phyloP scores from a whole-genome alignment of 37 sponge, comb jelly and placozoan species.

The Haliclona indistincta region DNA sequence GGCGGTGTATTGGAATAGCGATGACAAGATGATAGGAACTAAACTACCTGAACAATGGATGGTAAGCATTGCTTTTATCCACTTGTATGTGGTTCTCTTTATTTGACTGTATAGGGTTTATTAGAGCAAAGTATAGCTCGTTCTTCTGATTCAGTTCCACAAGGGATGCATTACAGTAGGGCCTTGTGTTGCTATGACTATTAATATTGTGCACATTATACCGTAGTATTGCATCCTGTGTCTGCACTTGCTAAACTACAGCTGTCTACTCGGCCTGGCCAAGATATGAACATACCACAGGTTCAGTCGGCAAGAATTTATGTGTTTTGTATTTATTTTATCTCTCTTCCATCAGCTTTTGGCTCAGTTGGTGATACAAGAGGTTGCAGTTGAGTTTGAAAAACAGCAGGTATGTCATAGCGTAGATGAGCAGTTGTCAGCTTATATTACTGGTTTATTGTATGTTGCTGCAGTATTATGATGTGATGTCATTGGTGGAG shows the following conservation, averaged over 20 bases:
- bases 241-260: constrained; percentile 41
- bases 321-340: not conserved
- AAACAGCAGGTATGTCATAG: constrained; percentile 65
- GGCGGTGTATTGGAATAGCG: constrained; percentile 59
- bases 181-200: not conserved
- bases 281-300: constrained; percentile 36
- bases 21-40: constrained; percentile 7
- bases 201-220: not conserved
- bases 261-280: constrained; percentile 49
- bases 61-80: constrained; percentile 3
- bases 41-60: constrained; percentile 25
- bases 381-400: constrained; percentile 44
- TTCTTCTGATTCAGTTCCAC: not conserved
- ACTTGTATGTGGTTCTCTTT: not conserved
- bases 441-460: not conserved
- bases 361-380: constrained; percentile 37
- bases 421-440: too few species aligned
- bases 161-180: constrained; percentile 33
- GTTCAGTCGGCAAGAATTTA: too few species aligned
- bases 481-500: constrained; percentile 7
- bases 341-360: constrained; percentile 13
- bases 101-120: constrained; percentile 2
- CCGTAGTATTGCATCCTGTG: constrained; percentile 34
- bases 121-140: constrained; percentile 18
- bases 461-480: constrained; percentile 9